Conservation (phyloP, 2,113 vertebrate genomes). For the Pavo muticus region DNA sequence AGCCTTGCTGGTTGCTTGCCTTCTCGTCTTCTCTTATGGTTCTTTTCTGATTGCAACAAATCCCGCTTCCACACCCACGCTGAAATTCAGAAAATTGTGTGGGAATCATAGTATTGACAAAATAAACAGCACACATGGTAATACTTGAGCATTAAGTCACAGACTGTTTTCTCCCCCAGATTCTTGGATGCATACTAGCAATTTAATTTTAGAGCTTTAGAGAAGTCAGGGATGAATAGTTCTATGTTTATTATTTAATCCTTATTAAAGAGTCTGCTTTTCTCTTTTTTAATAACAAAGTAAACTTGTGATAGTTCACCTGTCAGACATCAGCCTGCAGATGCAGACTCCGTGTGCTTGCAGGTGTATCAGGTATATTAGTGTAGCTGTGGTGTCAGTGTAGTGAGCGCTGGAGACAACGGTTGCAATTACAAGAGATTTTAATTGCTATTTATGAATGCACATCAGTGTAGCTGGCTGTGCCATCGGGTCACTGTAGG, state of each 20-base stretch:
- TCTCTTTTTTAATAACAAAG: background rate
- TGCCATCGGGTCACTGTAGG: background rate
- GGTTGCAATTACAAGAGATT: background rate
- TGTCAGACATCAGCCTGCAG: background rate
- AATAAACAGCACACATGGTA: constrained; percentile 13
- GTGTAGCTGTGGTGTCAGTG: background rate
- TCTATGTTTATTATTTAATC: background rate
- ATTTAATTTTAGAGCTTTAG: background rate
- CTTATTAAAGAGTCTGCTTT: background rate
- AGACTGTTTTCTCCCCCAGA: constrained; percentile 3
- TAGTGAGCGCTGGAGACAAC: background rate
- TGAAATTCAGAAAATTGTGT: constrained; percentile 19
- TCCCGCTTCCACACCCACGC: constrained; percentile 5
- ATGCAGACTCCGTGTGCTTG: background rate
- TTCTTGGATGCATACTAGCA: background rate
- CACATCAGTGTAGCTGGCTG: background rate
- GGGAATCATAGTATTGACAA: constrained; percentile 40
- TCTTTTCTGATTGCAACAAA: background rate
- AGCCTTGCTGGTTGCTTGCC: constrained; percentile 4
- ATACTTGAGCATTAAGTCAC: constrained; percentile 5
- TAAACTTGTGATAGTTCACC: background rate
- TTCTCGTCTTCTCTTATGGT: background rate
- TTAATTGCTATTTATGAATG: background rate
- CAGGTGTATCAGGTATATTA: background rate
- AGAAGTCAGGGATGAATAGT: background rate